A percentile compares a stretch with the other conserved stretches of the same genome.
phyloP scores from a whole-genome alignment of 2,113 vertebrate genomes.

The Indri indri region DNA sequence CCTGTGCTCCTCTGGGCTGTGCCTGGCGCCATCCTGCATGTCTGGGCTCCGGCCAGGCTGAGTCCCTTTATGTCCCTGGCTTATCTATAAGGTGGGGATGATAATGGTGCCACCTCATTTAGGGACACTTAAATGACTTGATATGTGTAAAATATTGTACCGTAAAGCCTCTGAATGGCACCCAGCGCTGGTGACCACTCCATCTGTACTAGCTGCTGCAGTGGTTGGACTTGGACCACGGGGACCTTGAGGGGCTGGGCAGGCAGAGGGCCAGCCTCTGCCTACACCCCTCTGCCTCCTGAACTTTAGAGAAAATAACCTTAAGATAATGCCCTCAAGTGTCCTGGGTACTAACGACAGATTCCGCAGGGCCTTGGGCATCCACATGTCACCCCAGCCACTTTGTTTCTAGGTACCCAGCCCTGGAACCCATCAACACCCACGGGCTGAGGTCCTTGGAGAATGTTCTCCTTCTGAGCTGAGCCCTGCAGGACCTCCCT shows the following conservation, averaged over 20 bases:
- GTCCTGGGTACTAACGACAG: neutral
- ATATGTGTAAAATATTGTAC: neutral
- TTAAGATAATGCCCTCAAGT: no score
- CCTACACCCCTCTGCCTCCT: neutral
- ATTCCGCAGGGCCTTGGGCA: neutral
- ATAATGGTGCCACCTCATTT: neutral
- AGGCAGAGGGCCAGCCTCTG: neutral
- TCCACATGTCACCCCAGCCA: fast-evolving
- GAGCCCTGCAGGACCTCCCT: neutral
- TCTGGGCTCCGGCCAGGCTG: neutral
- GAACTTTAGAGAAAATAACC: neutral
- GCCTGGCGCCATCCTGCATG: no score
- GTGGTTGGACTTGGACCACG: neutral
- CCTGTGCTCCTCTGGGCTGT: neutral
- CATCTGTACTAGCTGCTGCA: neutral
- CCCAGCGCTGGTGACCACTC: neutral
- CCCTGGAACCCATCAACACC: neutral
- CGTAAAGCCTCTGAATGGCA: neutral
- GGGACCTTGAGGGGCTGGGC: neutral
- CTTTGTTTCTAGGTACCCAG: neutral
- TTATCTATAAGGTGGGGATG: neutral
- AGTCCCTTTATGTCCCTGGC: neutral
- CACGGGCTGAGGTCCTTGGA: neutral
- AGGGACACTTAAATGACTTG: neutral
- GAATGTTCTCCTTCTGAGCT: neutral